A percentile compares a stretch with the other conserved stretches of the same genome.
Evolutionary conservation across 1,140 invertebrate species (phyloP).

Genomic region (Linepithema humile): DNA sequence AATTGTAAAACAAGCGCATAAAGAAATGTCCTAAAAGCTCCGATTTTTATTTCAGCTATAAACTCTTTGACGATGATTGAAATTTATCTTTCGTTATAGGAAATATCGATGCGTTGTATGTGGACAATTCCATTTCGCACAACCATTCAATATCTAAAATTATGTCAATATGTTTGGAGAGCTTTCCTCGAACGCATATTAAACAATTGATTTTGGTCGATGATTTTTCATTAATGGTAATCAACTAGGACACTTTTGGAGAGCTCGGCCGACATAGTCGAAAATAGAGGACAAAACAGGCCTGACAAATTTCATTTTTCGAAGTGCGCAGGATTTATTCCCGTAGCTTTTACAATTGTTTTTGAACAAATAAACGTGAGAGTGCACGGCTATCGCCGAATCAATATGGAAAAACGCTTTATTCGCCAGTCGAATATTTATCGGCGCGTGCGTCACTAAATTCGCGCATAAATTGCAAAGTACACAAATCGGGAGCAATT

Average conservation of each 20-base stretch:
- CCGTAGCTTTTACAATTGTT: constrained; percentile 34
- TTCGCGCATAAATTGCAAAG: constrained; percentile 55
- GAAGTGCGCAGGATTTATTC: constrained; percentile 35
- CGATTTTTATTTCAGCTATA: background rate
- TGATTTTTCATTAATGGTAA: constrained; percentile 27
- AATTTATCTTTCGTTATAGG: background rate
- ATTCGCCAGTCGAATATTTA: constrained; percentile 26
- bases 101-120: too few species aligned
- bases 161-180: background rate
- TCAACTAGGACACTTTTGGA: background rate
- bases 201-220: background rate
- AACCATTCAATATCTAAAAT: background rate
- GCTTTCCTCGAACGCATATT: background rate
- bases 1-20: background rate
- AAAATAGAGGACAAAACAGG: background rate
- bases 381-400: constrained; percentile 21
- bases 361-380: constrained; percentile 23
- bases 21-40: background rate
- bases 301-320: constrained; percentile 46
- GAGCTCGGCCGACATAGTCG: background rate
- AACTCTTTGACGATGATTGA: background rate
- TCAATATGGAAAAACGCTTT: constrained; percentile 49
- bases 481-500: constrained; percentile 49
- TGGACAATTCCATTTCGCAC: background rate
- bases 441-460: constrained; percentile 36